Percentiles rank a stretch among this genome's conserved stretches.
These are phyloP conservation scores for honey bee (Apis mellifera) DNA, from an alignment of 1,140 invertebrate species.

Conservation along the genomic window DNA sequence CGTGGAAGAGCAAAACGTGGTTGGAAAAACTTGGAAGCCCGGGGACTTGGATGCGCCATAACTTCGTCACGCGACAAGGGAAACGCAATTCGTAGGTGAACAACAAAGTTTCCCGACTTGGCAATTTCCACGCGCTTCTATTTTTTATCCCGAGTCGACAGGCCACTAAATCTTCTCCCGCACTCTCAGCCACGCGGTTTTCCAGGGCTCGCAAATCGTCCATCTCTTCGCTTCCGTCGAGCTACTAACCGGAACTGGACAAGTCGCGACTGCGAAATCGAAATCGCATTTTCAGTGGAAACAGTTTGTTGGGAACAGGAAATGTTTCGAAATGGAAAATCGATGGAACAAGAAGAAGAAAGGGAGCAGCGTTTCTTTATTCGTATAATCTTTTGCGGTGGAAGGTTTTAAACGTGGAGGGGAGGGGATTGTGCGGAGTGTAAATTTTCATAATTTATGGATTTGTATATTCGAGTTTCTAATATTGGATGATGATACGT, in stretches of 20 bases:
- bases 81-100: conserved; percentile 25
- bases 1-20: neutral
- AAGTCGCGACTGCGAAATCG: neutral
- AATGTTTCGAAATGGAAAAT: too few relatives aligned
- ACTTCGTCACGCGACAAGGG: conserved; percentile 12
- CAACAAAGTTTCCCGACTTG: conserved; percentile 7
- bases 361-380: neutral
- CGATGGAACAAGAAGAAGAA: too few relatives aligned
- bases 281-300: too few relatives aligned
- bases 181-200: neutral
- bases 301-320: too few relatives aligned
- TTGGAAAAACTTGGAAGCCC: neutral
- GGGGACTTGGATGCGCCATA: neutral
- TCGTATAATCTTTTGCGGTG: too few relatives aligned
- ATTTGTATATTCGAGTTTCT: too few relatives aligned
- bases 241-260: too few relatives aligned
- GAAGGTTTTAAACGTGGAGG: too few relatives aligned
- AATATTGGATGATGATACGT: too few relatives aligned
- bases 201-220: neutral
- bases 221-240: neutral
- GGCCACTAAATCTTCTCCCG: conserved; percentile 11
- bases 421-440: too few relatives aligned
- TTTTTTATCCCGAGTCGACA: neutral
- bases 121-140: conserved; percentile 14
- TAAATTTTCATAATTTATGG: too few relatives aligned